A percentile compares a stretch with the other conserved stretches of the same genome.
These are phyloP conservation scores for Epizoanthus scotinus DNA, from an alignment of 92 coral and sea anemone species.

Conservation along the genomic window DNA sequence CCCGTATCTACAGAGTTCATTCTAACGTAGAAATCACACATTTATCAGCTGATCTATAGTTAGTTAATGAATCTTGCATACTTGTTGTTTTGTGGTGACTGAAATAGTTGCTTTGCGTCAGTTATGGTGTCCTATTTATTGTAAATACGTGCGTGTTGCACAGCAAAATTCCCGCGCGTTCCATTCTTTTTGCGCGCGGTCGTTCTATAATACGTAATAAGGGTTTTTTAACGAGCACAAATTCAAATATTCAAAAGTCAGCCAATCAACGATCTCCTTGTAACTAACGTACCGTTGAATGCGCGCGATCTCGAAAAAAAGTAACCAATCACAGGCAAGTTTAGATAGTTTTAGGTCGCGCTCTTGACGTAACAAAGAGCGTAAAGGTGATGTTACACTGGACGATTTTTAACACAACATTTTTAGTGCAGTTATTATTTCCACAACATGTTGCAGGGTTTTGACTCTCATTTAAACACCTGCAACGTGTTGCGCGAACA, in stretches of 20 bases:
- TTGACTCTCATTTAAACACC: too few relatives aligned
- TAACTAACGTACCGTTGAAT: not conserved
- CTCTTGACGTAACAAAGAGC: not conserved
- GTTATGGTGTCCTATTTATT: not conserved
- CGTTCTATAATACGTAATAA: not conserved
- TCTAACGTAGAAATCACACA: too few relatives aligned
- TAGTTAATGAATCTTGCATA: not conserved
- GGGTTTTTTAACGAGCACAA: not conserved
- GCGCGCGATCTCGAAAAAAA: not conserved
- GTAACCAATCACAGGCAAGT: not conserved
- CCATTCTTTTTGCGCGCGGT: not conserved
- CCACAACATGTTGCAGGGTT: too few relatives aligned
- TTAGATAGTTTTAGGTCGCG: not conserved
- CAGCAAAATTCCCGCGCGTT: not conserved
- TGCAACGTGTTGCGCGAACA: too few relatives aligned
- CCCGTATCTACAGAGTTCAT: too few relatives aligned
- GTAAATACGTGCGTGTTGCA: not conserved
- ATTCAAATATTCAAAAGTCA: not conserved
- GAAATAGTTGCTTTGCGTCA: not conserved
- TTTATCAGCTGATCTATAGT: not conserved
- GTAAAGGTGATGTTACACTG: too few relatives aligned
- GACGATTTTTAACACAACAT: too few relatives aligned
- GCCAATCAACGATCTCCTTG: conserved; percentile 1
- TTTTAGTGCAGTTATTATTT: too few relatives aligned
- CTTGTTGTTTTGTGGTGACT: not conserved